Base-by-base conservation (phyloP, 1,140 invertebrate species). In the Apis dorsata region DNA sequence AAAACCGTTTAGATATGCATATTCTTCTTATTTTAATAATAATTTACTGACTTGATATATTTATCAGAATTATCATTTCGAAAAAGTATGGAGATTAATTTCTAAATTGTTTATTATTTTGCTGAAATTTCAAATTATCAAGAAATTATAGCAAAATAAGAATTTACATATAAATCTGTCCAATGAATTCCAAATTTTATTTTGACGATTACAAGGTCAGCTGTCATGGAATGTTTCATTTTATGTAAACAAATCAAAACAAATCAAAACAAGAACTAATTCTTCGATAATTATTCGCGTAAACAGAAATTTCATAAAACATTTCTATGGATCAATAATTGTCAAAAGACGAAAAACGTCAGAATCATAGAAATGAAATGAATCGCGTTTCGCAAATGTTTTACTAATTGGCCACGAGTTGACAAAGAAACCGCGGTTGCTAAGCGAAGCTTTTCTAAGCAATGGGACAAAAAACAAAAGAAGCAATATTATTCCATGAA, bases 401-500 rank as follows among this genome's bases (percentile, higher is more conserved):
- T 44, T 10, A 7, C 19, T 44, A 73, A 73, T 62, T 49, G 71
- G 17, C 15, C 11, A n/a, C 17, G 11, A 21, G 9, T 57, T 65
- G n/a, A 78, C 60, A 65, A 79, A 83, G 21, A n/a, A 63, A 59
- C 15, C 17, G 51, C 68, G 68, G 81, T 83, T 83, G 68, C 81
- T 70, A 79, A 21, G 75, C 51, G 28, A 66, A 55, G 19, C n/a
- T 57, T 51, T 4, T 44, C 66, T 70, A 65, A 51, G 57, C 66
- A 63, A 0, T 62, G 13, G 13, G 5, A 12, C 12, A 49, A 17
- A 17, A 15, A 57, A 68, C 17, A 44, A 68, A 66, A 57, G 19
- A 9, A n/a, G 19, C 19, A 7, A 51, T 13, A 53, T 21, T 70
- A n/a, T 8, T 62, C 34, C 8, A 49, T 2, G n/a, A 79, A 62